Base-by-base conservation (phyloP, 2,113 vertebrate genomes). In the Plecturocebus donacophilus region DNA sequence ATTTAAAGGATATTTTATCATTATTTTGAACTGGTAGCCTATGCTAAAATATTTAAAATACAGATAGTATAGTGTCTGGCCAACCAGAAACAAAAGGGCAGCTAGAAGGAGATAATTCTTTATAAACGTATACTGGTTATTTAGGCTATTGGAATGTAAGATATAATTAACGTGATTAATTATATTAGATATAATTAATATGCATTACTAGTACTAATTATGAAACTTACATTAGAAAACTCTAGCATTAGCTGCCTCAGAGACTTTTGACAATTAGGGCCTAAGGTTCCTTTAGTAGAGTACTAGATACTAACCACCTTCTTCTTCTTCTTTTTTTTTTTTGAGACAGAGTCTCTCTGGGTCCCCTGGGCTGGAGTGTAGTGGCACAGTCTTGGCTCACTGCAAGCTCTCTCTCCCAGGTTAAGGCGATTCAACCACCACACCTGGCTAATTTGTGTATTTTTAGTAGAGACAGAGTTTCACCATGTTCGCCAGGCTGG, bases 21-120 rank as follows among this genome's bases (percentile, higher is more conserved):
- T 90, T 90, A 81, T 76, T 91, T 88, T 94, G 30, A 93, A 96
- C 35, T 83, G 73, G 27, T 75, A 87, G 42, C n/a, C 85, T 80
- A 82, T 82, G 52, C 40, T 75, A 42, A 95, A 91, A 58, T 94
- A 91, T 71, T 95, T 97, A 96, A 97, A 82, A 95, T 35, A 75
- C 45, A 80, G n/a, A 68, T 54, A 93, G 32, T 56, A 0, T 49
- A 94, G 61, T 91, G 76, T 81, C 25, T 94, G 38, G 56, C 58
- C 49, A 96, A 73, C 21, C 13, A 89, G 70, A 96, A 89, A 88
- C 30, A 89, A 95, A 93, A 97, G 35, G 25, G 14, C 8, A 94
- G 54, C 45, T 61, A 79, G 83, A 61, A 16, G 30, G n/a, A 91
- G 70, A 68, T 66, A 49, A 66, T 84, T 75, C 25, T 92, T 88